Conservation (phyloP, 2,888 invertebrate species). For the Synanthedon formicaeformis region DNA sequence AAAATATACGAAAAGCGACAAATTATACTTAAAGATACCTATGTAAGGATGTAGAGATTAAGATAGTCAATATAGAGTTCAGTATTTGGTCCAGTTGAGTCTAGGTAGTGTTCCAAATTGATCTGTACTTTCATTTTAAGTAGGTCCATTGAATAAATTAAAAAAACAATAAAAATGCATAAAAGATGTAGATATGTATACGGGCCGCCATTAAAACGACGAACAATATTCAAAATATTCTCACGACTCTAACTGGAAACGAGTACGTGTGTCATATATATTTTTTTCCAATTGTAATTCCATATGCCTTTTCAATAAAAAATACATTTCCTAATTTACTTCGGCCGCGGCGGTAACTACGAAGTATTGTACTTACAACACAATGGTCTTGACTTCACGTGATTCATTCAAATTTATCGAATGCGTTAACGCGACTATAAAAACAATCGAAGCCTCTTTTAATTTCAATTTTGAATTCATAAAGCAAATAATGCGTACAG, state of each 20-base stretch:
- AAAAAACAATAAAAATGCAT: neutral
- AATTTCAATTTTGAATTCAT: no score
- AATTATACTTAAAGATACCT: no score
- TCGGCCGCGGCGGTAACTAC: constrained; percentile 30
- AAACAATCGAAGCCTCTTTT: no score
- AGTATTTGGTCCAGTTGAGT: no score
- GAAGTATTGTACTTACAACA: constrained; percentile 44
- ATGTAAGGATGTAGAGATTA: no score
- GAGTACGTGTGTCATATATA: constrained; percentile 45
- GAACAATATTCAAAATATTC: constrained; percentile 37
- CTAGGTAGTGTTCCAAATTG: no score
- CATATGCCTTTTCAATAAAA: constrained; percentile 58
- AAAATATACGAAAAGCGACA: no score
- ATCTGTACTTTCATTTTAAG: neutral
- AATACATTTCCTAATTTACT: constrained; percentile 68
- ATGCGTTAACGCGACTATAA: neutral
- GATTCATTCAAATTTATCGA: constrained; percentile 54
- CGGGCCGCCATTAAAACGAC: constrained; percentile 12
- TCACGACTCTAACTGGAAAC: constrained; percentile 51
- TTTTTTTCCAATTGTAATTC: constrained; percentile 53
- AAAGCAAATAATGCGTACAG: no score
- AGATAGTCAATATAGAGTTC: no score
- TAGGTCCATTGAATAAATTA: neutral
- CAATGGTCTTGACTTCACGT: constrained; percentile 61
- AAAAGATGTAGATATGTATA: neutral